These are phyloP conservation scores for Cygnus olor DNA, from an alignment of 2,797 vertebrate species.

Conservation along the genomic window DNA sequence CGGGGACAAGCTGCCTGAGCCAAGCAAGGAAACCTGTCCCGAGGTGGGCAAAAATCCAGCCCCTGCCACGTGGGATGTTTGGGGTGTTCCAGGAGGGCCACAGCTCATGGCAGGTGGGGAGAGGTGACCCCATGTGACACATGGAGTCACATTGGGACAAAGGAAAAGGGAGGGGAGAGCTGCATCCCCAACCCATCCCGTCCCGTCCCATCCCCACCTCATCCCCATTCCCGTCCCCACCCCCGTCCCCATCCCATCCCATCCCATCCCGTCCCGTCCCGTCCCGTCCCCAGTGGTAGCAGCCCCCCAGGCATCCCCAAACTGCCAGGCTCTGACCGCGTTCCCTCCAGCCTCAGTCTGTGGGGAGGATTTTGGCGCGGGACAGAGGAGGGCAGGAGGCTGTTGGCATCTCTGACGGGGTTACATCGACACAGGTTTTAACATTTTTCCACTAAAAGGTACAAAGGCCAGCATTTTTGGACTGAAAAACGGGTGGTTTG, in stretches of 20 bases:
- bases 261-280: background rate
- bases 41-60: background rate
- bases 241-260: too few relatives aligned
- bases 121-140: background rate
- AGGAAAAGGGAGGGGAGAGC: background rate
- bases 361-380: fast-evolving
- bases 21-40: background rate
- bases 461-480: background rate
- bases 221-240: background rate
- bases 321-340: fast-evolving
- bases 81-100: background rate
- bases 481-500: background rate
- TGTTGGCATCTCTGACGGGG: fast-evolving
- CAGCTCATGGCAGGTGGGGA: background rate
- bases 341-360: fast-evolving
- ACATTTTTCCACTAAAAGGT: background rate
- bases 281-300: background rate
- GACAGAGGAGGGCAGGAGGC: background rate
- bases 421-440: background rate
- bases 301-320: background rate
- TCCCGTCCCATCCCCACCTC: background rate
- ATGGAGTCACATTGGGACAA: fast-evolving
- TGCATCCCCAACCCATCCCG: background rate
- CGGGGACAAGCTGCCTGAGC: fast-evolving
- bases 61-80: background rate